phyloP scores from a whole-genome alignment of 2,113 vertebrate species.

The Paramormyrops kingsleyae region DNA sequence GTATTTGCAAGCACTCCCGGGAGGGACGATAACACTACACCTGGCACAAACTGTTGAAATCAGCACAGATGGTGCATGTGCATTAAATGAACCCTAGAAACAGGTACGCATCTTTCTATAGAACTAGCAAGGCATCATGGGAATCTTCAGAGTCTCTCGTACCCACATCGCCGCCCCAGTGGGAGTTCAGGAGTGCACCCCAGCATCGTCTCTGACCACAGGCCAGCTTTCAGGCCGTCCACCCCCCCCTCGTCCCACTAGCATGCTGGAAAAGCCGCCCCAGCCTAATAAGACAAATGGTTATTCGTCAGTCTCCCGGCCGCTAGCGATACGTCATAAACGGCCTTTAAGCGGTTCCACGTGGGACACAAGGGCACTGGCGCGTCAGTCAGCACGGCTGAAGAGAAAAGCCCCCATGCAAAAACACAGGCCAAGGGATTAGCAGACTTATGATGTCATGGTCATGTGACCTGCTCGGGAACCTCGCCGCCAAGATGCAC shows the following conservation, averaged over 20 bases:
- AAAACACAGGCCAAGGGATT: not conserved
- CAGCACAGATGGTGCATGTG: not conserved
- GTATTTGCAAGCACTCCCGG: not conserved
- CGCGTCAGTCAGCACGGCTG: not conserved
- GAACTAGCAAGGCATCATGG: not conserved
- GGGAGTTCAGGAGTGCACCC: not conserved
- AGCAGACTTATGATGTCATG: slow-evolving; percentile 5
- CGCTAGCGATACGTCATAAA: not conserved
- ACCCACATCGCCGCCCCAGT: not conserved
- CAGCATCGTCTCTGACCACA: not conserved
- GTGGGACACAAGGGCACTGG: not conserved
- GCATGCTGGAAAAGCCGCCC: not conserved
- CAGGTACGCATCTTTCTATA: not conserved
- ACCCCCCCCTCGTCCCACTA: too few relatives aligned
- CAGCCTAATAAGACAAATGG: not conserved
- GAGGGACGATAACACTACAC: not conserved
- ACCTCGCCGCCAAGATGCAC: not conserved
- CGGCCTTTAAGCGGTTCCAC: not conserved
- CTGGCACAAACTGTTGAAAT: not conserved
- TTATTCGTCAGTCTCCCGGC: not conserved
- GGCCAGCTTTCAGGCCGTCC: not conserved
- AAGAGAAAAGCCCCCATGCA: not conserved
- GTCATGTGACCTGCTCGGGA: slow-evolving; percentile 8
- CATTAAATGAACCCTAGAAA: not conserved
- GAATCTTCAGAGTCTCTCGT: not conserved